Base-by-base conservation (phyloP, 1,140 invertebrate species). In the Carposina sasakii region DNA sequence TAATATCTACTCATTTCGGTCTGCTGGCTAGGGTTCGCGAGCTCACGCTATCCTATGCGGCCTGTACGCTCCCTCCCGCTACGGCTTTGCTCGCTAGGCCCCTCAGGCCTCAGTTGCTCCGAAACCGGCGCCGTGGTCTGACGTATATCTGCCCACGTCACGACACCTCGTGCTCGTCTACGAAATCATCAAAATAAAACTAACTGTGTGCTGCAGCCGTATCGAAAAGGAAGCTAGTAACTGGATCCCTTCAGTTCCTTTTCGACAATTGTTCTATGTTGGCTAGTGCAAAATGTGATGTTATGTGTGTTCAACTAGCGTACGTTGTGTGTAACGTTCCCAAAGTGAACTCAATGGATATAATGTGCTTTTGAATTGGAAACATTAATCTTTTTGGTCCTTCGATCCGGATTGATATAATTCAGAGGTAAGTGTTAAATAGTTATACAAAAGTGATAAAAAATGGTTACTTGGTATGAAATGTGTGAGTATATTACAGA, bases 211-310 rank as follows among this genome's bases (percentile, higher is more conserved):
- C 57, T 67, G 54, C 46, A 45, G 52, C 39, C 36, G 43, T 56
- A 50, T 64, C 54, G 52, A 50, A 57, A 57, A 53, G 52, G 57
- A 60, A 62, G 60, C 30, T 33, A 52, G 40, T 60, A 65, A 73
- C 71, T 73, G 73, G 65, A 75, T 73, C 54, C 53, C 51, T 39
- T 43, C 58, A 57, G 54, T 55, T 65, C 64, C 69, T 60, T 65
- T 46, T 44, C 52, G 49, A 56, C 57, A 61, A 64, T 65, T 72
- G 64, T 72, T 69, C 68, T 59, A 57, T 55, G 54, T 58, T 57
- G 50, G 54, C 52, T 63, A 71, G 75, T 78, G 75, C 68, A 78
- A 78, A 81, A 81, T 81, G 78, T 82, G 78, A 78, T 78, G 63
- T 70, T 70, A 64, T 71, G 75, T 67, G 65, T 82, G 76, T 49